Evolutionary conservation across 2,888 invertebrate species (phyloP).

Genomic region (Hypsopygia costalis): DNA sequence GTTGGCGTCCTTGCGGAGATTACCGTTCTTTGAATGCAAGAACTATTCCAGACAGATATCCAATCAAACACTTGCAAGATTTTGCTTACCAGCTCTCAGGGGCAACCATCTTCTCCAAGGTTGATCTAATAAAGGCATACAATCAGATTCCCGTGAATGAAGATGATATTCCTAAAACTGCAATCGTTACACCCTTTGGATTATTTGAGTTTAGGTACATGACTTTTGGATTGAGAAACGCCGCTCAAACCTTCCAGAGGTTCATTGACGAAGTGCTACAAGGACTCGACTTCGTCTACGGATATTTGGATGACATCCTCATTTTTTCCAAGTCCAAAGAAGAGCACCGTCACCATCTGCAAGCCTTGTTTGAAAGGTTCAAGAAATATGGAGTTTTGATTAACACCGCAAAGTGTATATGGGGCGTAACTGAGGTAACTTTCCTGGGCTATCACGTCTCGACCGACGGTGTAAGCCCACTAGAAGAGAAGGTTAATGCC

Average conservation of each 20-base stretch:
- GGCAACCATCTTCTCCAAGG: conserved; percentile 4
- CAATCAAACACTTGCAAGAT: conserved; percentile 12
- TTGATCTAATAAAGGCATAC: conserved; percentile 25
- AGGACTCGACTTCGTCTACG: not conserved
- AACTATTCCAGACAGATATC: conserved; percentile 12
- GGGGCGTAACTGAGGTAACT: too few relatives aligned
- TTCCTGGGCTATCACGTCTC: too few relatives aligned
- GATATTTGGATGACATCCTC: not conserved
- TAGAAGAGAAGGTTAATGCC: too few relatives aligned
- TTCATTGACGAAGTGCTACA: not conserved
- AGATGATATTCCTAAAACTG: not conserved
- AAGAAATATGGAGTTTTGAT: too few relatives aligned
- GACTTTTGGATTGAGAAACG: too few relatives aligned
- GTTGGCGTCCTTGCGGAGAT: not conserved
- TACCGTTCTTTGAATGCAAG: conserved; percentile 6
- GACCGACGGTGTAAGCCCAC: too few relatives aligned
- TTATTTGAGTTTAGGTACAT: too few relatives aligned
- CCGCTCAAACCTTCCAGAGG: too few relatives aligned
- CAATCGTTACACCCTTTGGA: too few relatives aligned
- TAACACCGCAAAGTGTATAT: too few relatives aligned
- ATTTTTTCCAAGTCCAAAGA: not conserved
- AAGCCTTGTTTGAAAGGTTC: too few relatives aligned
- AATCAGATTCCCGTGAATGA: conserved; percentile 3
- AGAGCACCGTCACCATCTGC: too few relatives aligned
- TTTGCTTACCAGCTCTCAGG: conserved; percentile 12